A percentile compares a stretch with the other conserved stretches of the same genome.
Evolutionary conservation across 2,797 vertebrate species (phyloP).

Genomic region (Clamator glandarius): DNA sequence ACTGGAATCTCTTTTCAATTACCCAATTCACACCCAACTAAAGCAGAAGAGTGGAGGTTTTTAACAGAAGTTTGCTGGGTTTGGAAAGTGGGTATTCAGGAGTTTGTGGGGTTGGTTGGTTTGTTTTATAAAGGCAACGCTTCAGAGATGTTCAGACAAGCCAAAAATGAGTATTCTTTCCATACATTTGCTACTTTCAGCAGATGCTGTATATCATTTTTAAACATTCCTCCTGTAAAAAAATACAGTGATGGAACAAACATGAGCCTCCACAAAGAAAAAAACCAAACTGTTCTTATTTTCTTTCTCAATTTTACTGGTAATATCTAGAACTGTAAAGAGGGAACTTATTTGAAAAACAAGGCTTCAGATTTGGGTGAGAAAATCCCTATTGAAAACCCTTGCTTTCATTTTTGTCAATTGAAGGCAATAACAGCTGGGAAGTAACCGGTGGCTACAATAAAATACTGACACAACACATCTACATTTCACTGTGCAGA

Average conservation of each 20-base stretch:
- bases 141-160: too few relatives aligned
- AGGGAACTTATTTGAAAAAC: background rate
- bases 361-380: background rate
- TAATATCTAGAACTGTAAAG: background rate
- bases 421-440: background rate
- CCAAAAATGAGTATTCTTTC: background rate
- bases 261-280: background rate
- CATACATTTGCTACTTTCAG: background rate
- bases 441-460: background rate
- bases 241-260: background rate
- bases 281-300: background rate
- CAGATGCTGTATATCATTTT: background rate
- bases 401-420: background rate
- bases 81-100: background rate
- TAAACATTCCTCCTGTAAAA: background rate
- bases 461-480: background rate
- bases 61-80: background rate
- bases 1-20: background rate
- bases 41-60: background rate
- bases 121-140: background rate
- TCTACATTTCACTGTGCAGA: rapidly evolving
- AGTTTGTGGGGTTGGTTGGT: too few relatives aligned
- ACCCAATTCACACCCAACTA: background rate
- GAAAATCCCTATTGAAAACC: background rate
- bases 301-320: background rate